These are phyloP conservation scores for Phylloscopus trochilus DNA, from an alignment of 2,113 vertebrate species.

Conservation along the genomic window DNA sequence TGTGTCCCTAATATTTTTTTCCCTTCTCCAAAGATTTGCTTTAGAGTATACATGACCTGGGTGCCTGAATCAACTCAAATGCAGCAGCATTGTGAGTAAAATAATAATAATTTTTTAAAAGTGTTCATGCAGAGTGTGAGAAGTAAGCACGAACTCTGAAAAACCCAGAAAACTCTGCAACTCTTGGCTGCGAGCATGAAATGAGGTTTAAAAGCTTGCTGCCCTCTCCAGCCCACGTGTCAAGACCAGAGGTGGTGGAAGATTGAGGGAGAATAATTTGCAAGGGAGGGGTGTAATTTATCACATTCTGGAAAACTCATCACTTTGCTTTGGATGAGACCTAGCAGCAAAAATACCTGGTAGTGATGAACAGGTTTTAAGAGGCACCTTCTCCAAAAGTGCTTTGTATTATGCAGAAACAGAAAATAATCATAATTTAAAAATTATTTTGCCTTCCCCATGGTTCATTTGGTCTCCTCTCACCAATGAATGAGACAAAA, in stretches of 20 bases:
- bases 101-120: background rate
- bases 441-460: background rate
- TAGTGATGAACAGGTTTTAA: background rate
- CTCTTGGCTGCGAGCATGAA: background rate
- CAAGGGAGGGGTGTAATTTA: background rate
- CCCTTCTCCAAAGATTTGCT: background rate
- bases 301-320: background rate
- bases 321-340: background rate
- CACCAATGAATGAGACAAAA: background rate
- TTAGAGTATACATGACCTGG: background rate
- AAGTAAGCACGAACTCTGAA: background rate
- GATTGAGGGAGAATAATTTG: background rate
- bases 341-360: background rate
- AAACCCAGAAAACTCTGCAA: background rate
- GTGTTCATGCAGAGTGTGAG: rapidly evolving
- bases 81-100: background rate
- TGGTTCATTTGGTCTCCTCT: background rate
- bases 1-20: background rate
- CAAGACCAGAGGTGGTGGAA: background rate
- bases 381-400: background rate
- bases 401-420: background rate
- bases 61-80: background rate
- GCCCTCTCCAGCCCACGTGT: background rate
- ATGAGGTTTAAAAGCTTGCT: background rate
- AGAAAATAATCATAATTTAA: background rate